Evolutionary conservation across 2,797 vertebrate species (phyloP), one percentile per base, ranked within the genome.

Genomic region (Crenichthys baileyi): DNA sequence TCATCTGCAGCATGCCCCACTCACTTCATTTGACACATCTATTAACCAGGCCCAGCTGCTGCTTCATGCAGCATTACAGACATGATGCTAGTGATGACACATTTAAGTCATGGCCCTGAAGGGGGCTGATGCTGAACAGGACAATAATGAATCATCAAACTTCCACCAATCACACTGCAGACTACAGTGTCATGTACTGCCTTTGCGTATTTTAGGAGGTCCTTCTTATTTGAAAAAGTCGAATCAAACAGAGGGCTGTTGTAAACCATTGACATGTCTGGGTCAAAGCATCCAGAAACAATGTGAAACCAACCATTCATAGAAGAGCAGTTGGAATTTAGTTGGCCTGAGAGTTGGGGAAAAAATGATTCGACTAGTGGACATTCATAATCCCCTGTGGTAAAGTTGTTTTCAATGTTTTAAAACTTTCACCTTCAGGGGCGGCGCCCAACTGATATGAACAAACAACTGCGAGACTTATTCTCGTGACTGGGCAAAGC

Each of bases 11-110:
- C 67, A 9, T 31, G n/a, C 67, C 61, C 73, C 67, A 72, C 41
- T 50, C 26, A 60, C 67, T 75, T 88, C 29, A 78, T 76, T 67
- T 76, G 71, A 89, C 72, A 79, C 83, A 80, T 81, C 36, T 73
- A 76, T 60, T 84, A 60, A 16, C 60, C 72, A 39, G 79, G 65
- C 67, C 51, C 61, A 79, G 71, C 78, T 83, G 79, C 73, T 63
- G 65, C 81, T 83, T 83, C 70, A 78, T 61, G 44, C 63, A 73
- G 70, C 46, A 77, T 87, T 81, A 79, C 75, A 36, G 79, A 80
- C 81, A 73, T 18, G 53, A 80, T 24, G 36, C 50, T 55, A 55
- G 11, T 8, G 58, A 82, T 84, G 76, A 83, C 75, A 78, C 60
- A 74, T 81, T 83, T 56, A 74, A 72, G 75, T 84, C 75, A 78